Conservation (phyloP, 2,113 vertebrate genomes). For the Boulengeromyrus knoepffleri region DNA sequence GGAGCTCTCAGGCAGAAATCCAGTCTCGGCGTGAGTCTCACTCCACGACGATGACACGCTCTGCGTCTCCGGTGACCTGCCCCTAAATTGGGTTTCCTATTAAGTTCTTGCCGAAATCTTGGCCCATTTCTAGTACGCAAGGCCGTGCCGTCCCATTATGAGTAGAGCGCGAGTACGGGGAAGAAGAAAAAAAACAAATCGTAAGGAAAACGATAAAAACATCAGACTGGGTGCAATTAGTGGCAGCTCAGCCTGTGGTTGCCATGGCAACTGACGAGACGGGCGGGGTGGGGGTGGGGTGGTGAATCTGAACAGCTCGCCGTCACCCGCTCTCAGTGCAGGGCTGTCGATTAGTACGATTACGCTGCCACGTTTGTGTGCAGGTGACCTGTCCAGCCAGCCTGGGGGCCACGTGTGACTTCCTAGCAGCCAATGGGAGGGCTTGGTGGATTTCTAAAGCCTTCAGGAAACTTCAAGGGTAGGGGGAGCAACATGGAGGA, state of each 20-base stretch:
- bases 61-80: not conserved
- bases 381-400: not conserved
- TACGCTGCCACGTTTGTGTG: not conserved
- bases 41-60: not conserved
- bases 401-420: no score
- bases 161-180: not conserved
- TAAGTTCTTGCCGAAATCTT: not conserved
- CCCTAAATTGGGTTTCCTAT: not conserved
- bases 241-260: not conserved
- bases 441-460: not conserved
- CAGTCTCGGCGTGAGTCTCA: not conserved
- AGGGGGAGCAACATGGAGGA: not conserved
- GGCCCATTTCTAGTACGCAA: not conserved
- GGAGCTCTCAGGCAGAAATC: not conserved
- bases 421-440: not conserved
- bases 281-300: not conserved
- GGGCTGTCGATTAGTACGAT: constrained; percentile 37
- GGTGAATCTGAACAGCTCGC: not conserved
- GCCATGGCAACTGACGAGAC: constrained; percentile 53
- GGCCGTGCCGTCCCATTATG: not conserved
- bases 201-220: constrained; percentile 11
- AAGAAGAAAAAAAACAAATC: constrained; percentile 8
- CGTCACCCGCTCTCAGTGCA: constrained; percentile 22
- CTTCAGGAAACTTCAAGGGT: not conserved
- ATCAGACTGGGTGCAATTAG: constrained; percentile 19